Conservation (phyloP, 2,888 invertebrate genomes). For the Shargacucullia verbasci region DNA sequence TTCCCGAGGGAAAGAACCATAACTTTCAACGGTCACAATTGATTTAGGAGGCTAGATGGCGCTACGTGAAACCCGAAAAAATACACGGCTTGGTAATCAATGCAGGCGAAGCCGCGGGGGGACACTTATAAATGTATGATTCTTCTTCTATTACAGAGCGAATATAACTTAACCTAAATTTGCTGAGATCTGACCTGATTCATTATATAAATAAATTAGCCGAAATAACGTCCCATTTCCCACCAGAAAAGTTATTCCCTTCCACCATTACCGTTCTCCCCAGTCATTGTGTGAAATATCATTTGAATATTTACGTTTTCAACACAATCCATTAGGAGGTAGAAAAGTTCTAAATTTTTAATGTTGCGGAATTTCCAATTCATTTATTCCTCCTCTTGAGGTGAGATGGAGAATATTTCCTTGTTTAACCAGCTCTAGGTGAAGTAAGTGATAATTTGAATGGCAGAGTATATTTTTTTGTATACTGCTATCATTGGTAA, state of each 20-base stretch:
- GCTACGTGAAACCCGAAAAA: too few species aligned
- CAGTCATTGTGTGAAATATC: conserved; percentile 16
- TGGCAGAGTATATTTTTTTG: too few species aligned
- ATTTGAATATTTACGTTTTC: conserved; percentile 29
- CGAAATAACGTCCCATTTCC: conserved; percentile 1
- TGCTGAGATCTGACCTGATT: not conserved
- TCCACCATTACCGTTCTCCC: conserved; percentile 10
- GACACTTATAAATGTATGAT: too few species aligned
- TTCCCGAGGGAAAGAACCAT: too few species aligned
- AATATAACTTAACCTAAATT: too few species aligned
- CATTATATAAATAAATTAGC: not conserved
- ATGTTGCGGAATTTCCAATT: conserved; percentile 43
- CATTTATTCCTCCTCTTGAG: conserved; percentile 32
- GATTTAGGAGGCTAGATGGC: too few species aligned
- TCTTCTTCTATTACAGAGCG: too few species aligned
- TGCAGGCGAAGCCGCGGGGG: too few species aligned
- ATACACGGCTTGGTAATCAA: too few species aligned
- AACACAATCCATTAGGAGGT: conserved; percentile 24
- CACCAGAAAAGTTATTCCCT: conserved; percentile 3
- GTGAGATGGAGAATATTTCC: conserved; percentile 5
- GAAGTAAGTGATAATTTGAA: not conserved
- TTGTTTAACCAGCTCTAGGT: conserved; percentile 2
- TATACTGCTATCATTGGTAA: too few species aligned
- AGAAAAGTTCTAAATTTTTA: conserved; percentile 23
- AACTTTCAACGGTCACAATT: too few species aligned